Percentiles rank a stretch among this genome's conserved stretches.
Conservation (phyloP, 1,140 invertebrate species). For the Phymorhynchus buccinoides region DNA sequence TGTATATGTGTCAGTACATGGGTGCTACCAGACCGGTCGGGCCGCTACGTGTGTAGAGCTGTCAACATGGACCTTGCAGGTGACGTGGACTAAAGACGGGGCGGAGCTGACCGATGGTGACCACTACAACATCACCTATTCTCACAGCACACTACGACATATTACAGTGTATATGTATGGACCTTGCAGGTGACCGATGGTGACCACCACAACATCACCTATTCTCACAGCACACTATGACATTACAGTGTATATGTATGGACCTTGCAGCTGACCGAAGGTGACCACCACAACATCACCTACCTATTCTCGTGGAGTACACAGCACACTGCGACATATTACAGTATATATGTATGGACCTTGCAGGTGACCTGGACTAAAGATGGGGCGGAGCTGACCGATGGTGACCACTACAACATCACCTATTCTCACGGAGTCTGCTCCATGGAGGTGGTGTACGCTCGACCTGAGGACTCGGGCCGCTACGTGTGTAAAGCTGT, state of each 20-base stretch:
- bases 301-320: conserved; percentile 88
- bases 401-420: conserved; percentile 80
- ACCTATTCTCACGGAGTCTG: conserved; percentile 88
- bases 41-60: conserved; percentile 94
- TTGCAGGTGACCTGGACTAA: conserved; percentile 88
- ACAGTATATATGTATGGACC: not conserved
- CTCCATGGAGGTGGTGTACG: conserved; percentile 93
- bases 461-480: conserved; percentile 93
- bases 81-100: conserved; percentile 93
- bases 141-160: conserved; percentile 80
- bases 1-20: too few relatives aligned
- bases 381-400: conserved; percentile 90
- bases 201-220: conserved; percentile 78
- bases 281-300: conserved; percentile 78
- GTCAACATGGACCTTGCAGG: conserved; percentile 80
- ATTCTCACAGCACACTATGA: conserved; percentile 80
- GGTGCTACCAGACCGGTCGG: too few relatives aligned
- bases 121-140: conserved; percentile 78
- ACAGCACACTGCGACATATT: conserved; percentile 78
- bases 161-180: not conserved
- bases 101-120: conserved; percentile 85
- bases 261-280: conserved; percentile 80
- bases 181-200: conserved; percentile 79
- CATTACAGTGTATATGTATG: not conserved
- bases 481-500: conserved; percentile 94